Evolutionary conservation across 2,888 invertebrate species (phyloP).

Genomic region (Trichacis sp.): DNA sequence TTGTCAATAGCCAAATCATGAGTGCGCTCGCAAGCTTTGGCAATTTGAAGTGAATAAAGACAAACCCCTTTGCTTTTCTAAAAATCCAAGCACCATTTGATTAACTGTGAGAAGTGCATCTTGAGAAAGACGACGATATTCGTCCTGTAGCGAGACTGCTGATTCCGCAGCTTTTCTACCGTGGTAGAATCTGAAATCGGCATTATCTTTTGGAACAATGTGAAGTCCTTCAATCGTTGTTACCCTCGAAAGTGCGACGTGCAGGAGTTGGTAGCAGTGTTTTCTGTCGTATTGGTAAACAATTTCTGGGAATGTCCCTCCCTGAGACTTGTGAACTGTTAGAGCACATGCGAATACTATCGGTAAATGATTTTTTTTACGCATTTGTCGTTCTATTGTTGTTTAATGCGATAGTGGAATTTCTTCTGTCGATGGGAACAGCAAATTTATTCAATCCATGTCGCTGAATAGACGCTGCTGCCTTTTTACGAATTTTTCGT

Average conservation of each 20-base stretch:
- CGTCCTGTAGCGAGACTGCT: slow-evolving; percentile 1
- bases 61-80: background rate
- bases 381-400: slow-evolving; percentile 25
- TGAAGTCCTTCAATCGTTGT: slow-evolving; percentile 10
- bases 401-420: slow-evolving; percentile 17
- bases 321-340: slow-evolving; percentile 42
- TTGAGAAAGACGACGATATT: slow-evolving; percentile 9
- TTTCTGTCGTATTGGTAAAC: slow-evolving; percentile 32
- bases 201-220: background rate
- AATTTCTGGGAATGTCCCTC: slow-evolving; percentile 31
- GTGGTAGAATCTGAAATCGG: slow-evolving; percentile 12
- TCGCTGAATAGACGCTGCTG: background rate
- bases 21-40: slow-evolving; percentile 16
- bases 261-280: slow-evolving; percentile 23
- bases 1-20: slow-evolving; percentile 10
- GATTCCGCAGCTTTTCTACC: slow-evolving; percentile 4
- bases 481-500: slow-evolving; percentile 8
- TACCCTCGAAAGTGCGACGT: slow-evolving; percentile 24
- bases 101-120: slow-evolving; percentile 1
- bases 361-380: slow-evolving; percentile 38
- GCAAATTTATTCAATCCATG: slow-evolving; percentile 12
- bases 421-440: slow-evolving; percentile 27
- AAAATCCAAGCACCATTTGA: background rate
- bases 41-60: slow-evolving; percentile 12
- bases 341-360: slow-evolving; percentile 30